Evolutionary conservation across 2,113 vertebrate genomes (phyloP).

Genomic region (Pituophis catenifer): DNA sequence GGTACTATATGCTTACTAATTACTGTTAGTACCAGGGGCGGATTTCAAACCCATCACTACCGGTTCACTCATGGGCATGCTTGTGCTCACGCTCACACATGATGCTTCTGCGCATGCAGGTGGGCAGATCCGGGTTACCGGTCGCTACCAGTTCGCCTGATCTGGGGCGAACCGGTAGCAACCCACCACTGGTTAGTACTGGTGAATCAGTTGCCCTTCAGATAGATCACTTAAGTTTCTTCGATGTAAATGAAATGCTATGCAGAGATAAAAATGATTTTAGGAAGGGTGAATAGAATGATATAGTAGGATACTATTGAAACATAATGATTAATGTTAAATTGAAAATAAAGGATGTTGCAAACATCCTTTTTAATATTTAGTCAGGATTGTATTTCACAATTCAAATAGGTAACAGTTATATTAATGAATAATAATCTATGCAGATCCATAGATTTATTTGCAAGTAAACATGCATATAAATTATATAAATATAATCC

Average conservation of each 20-base stretch:
- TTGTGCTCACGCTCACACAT: too few species aligned
- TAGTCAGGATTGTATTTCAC: neutral
- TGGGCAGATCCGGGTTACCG: too few species aligned
- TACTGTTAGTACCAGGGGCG: neutral
- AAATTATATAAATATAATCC: neutral
- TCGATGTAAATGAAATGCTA: neutral
- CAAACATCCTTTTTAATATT: neutral
- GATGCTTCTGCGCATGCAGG: too few species aligned
- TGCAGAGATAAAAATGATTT: neutral
- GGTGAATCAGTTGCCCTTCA: neutral
- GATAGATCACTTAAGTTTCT: neutral
- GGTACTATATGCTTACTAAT: neutral
- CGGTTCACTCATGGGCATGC: too few species aligned
- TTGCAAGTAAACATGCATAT: neutral
- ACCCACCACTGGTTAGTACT: neutral
- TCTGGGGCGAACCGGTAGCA: too few species aligned
- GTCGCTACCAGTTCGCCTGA: too few species aligned
- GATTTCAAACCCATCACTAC: too few species aligned
- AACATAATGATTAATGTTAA: conserved; percentile 34
- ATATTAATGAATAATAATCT: neutral
- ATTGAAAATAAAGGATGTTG: neutral
- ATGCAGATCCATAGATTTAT: neutral
- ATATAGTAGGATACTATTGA: neutral
- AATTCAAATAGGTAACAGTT: neutral
- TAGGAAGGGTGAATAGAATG: neutral